Percentiles rank a stretch among this genome's conserved stretches.
Conservation (phyloP, 2,113 vertebrate genomes). For the Phylloscopus whistleri region DNA sequence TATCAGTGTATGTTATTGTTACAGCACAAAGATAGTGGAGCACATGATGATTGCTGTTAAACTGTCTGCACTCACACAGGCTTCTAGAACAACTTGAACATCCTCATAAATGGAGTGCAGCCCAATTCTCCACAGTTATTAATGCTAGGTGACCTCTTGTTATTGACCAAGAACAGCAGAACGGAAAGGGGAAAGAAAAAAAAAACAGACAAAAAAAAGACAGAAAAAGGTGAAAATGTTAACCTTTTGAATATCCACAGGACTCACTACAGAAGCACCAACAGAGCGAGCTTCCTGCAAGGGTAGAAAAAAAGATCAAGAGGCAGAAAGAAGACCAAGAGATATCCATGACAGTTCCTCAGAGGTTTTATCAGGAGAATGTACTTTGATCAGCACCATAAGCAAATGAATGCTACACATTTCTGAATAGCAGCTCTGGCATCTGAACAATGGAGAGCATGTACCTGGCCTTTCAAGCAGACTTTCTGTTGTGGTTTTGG, state of each 20-base stretch:
- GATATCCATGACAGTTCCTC: neutral
- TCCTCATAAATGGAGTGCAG: neutral
- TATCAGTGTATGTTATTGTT: neutral
- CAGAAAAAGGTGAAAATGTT: conserved; percentile 40
- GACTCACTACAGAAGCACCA: conserved; percentile 71
- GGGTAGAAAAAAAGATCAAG: conserved; percentile 67
- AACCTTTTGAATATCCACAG: conserved; percentile 79
- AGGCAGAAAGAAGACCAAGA: conserved; percentile 15
- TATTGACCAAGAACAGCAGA: neutral
- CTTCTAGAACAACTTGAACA: neutral
- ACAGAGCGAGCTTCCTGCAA: conserved; percentile 75
- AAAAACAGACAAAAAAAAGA: neutral
- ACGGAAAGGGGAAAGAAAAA: neutral
- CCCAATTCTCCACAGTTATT: neutral
- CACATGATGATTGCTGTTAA: neutral
- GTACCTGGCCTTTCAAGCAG: neutral
- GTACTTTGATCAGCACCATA: neutral
- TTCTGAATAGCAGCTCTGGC: neutral
- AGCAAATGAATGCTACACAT: neutral
- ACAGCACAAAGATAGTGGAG: neutral
- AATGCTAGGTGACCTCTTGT: neutral
- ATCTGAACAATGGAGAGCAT: neutral
- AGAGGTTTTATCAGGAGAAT: neutral
- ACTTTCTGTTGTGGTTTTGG: neutral
- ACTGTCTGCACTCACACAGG: neutral